A percentile compares a stretch with the other conserved stretches of the same genome.
phyloP scores from a whole-genome alignment of 2,113 vertebrate genomes.

The Scomber scombrus region DNA sequence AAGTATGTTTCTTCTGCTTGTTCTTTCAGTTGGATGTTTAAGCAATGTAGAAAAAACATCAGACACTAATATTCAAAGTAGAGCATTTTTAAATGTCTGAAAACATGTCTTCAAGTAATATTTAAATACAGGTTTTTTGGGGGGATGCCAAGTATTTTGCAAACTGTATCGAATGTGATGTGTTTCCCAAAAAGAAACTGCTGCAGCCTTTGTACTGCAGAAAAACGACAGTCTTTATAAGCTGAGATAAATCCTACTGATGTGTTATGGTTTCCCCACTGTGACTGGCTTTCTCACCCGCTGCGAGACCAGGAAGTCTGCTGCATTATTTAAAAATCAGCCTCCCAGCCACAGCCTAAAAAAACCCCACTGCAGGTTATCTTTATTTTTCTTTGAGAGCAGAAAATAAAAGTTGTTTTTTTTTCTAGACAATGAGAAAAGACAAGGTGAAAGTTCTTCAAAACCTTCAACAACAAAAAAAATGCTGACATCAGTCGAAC shows the following conservation, averaged over 20 bases:
- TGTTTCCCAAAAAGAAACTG: neutral
- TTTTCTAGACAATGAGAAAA: neutral
- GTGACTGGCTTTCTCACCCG: slow-evolving; percentile 17
- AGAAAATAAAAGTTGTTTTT: slow-evolving; percentile 12
- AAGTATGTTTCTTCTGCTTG: too few species aligned
- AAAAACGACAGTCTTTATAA: neutral
- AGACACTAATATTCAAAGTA: too few species aligned
- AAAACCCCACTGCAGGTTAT: neutral
- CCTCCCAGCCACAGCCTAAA: slow-evolving; percentile 22
- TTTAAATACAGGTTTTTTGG: too few species aligned
- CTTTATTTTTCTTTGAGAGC: neutral
- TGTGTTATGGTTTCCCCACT: slow-evolving; percentile 48
- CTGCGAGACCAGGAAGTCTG: slow-evolving; percentile 37
- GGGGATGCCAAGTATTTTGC: neutral
- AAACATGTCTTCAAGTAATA: too few species aligned
- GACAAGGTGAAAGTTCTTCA: neutral
- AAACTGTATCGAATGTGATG: neutral
- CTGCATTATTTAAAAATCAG: slow-evolving; percentile 71
- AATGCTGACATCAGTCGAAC: neutral
- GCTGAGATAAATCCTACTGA: slow-evolving; percentile 12
- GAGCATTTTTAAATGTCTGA: too few species aligned
- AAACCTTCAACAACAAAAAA: neutral
- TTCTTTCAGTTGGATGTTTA: too few species aligned
- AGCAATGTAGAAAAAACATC: too few species aligned
- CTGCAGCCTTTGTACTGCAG: slow-evolving; percentile 2